These are phyloP conservation scores for Bergia puertoricense DNA, from an alignment of 92 coral and sea anemone species.

Conservation along the genomic window DNA sequence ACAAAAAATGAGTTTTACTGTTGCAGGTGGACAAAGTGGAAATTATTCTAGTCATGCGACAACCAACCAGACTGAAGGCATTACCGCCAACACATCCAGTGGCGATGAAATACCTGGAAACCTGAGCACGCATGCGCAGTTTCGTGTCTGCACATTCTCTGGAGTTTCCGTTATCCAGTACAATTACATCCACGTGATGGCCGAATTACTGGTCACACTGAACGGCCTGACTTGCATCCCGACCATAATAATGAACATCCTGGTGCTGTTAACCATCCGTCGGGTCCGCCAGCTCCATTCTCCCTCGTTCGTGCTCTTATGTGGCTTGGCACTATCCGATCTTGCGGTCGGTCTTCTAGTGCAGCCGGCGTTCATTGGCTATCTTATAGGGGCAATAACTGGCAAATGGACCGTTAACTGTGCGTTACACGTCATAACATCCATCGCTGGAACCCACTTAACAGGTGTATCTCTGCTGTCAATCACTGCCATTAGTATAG, in stretches of 20 bases:
- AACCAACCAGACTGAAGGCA: too few species aligned
- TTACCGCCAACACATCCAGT: not conserved
- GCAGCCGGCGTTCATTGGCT: conserved; percentile 38
- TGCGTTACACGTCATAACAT: conserved; percentile 19
- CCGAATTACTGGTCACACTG: conserved; percentile 19
- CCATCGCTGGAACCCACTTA: conserved; percentile 15
- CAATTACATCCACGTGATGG: conserved; percentile 34
- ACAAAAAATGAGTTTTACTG: not conserved
- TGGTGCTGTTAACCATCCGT: conserved; percentile 25
- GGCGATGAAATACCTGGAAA: not conserved
- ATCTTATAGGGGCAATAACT: conserved; percentile 21
- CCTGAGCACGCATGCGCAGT: conserved; percentile 7
- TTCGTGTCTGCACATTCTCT: conserved; percentile 23
- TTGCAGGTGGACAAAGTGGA: not conserved
- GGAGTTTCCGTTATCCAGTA: conserved; percentile 19
- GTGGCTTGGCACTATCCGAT: conserved; percentile 40
- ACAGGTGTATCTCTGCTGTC: conserved; percentile 38
- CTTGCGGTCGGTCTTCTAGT: conserved; percentile 18
- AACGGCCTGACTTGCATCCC: conserved; percentile 18
- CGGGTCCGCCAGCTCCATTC: conserved; percentile 17
- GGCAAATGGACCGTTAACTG: conserved; percentile 31
- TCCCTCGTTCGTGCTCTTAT: conserved; percentile 26
- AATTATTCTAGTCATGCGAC: not conserved
- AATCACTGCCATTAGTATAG: conserved; percentile 39
- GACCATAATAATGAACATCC: conserved; percentile 2